Conservation (phyloP, 1,140 invertebrate genomes). For the Antheraea mylitta region DNA sequence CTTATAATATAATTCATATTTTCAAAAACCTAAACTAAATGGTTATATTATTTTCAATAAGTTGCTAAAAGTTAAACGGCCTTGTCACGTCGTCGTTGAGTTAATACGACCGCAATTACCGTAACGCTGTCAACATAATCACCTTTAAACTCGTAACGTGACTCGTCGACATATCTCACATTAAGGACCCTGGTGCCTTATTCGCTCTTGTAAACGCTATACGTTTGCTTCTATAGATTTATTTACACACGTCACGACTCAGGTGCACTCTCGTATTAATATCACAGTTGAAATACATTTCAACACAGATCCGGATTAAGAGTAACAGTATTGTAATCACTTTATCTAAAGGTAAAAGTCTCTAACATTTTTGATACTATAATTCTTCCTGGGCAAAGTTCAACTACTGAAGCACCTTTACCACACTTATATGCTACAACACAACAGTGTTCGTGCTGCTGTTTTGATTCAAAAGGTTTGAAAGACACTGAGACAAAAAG, state of each 20-base stretch:
- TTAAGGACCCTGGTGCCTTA: conserved; percentile 18
- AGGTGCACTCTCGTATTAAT: conserved; percentile 37
- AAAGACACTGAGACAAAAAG: too few relatives aligned
- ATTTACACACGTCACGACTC: conserved; percentile 29
- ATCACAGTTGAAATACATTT: conserved; percentile 31
- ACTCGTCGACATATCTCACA: conserved; percentile 31
- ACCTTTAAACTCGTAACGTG: conserved; percentile 30
- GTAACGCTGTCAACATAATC: conserved; percentile 19
- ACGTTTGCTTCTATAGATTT: conserved; percentile 23
- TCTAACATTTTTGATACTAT: too few relatives aligned
- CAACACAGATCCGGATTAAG: conserved; percentile 21
- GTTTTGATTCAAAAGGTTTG: too few relatives aligned
- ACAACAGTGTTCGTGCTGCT: too few relatives aligned
- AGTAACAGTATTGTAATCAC: not conserved
- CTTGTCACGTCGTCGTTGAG: not conserved
- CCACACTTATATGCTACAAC: too few relatives aligned
- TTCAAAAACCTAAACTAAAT: not conserved
- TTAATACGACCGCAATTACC: conserved; percentile 11
- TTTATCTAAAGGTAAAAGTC: too few relatives aligned
- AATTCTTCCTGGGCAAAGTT: too few relatives aligned
- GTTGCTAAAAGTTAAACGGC: not conserved
- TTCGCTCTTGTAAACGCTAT: conserved; percentile 26
- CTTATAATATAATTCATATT: too few relatives aligned
- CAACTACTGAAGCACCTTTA: too few relatives aligned
- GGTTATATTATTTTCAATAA: not conserved